Base-by-base conservation (phyloP, 2,888 invertebrate species). In the Steinernema carpocapsae region DNA sequence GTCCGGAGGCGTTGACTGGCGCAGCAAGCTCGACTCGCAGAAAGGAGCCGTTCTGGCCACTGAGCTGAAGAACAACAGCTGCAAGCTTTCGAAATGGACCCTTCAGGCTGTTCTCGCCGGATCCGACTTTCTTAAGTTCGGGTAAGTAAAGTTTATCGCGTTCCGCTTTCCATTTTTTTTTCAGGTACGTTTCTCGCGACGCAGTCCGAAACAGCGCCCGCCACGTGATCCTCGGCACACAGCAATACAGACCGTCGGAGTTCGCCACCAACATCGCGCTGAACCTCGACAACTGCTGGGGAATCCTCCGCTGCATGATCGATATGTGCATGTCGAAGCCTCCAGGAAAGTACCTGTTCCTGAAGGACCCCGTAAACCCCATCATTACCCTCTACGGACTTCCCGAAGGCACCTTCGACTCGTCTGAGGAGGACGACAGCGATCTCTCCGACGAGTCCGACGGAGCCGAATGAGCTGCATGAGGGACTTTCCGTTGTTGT, bases 221-320 rank as follows among this genome's bases (percentile, higher is more conserved):
- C 76, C 83, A 83, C 76, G 78, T 77, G 29, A 84, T 83, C 45
- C 88, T 89, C 29, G 81, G 82, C 52, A 95, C 94, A 45, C 97
- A 97, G 89, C 97, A 97, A 89, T 97, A 96, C 90, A 96, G 95
- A 88, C 99, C 99, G 14, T 93, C 93, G 87, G 97, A 99, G 90
- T 99, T 99, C 89, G 97, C 97, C 14, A 94, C 94, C 10, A 97
- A 99, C 89, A 99, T 99, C 88, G 97, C 96, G 89, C 90, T 99
- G 86, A 97, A 95, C 88, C 95, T 99, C 96, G 99, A 99, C 89
- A 99, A 99, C 89, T 96, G 95, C 1, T 99, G 99, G 99, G 99
- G 87, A 72, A 94, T 99, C 76, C 90, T 99, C 77, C 92, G 97
- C 19, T 97, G 96, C 89, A 94, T 99, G 86, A 93, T 99, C 83